Evolutionary conservation across 2,797 vertebrate genomes (phyloP), one percentile per base, ranked within the genome.

Genomic region (Muscicapa comitata): DNA sequence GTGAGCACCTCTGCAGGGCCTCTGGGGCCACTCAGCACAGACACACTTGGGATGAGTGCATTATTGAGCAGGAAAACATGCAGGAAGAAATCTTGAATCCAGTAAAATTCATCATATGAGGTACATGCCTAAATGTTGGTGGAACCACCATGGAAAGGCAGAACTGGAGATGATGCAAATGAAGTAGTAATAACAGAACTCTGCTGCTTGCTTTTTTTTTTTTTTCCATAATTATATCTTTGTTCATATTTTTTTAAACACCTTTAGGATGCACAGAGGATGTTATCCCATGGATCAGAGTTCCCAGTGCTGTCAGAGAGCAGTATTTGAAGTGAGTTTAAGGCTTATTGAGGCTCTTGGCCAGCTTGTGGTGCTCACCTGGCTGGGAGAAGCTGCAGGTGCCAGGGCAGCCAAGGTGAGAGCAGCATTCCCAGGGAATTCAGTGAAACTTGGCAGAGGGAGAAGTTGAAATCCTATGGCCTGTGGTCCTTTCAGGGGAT

Each of bases 331-430:
- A 82, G 33, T 16, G 68, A 50, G 17, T 45, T 72, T 45, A 48
- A 83, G 50, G 35, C 20, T 82, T 54, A 3, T 2, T 33, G 59
- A 65, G 13, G n/a, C 11, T 68, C 76, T 23, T 51, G 54, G 43
- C 40, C 2, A 0, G 0, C 54, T 71, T 58, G 9, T 75, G 45
- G 7, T 74, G 26, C 28, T 68, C 10, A 35, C 29, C 18, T 78
- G 57, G 45, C 37, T 0, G 0, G 2, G 18, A 6, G 37, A 37
- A 72, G 57, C 66, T 37, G 10, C 2, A 1, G 19, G 11, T 74
- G 21, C 17, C 6, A 2, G 50, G 17, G 35, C 0, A 3, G 24
- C 48, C 2, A 0, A n/a, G 0, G 1, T 20, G 21, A 67, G 29
- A 47, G 58, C 54, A 42, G 13, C 1, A 3, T 23, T 43, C 17